These are phyloP conservation scores for Zoanthus sansibaricus DNA, from an alignment of 92 coral and sea anemone species.

Conservation along the genomic window DNA sequence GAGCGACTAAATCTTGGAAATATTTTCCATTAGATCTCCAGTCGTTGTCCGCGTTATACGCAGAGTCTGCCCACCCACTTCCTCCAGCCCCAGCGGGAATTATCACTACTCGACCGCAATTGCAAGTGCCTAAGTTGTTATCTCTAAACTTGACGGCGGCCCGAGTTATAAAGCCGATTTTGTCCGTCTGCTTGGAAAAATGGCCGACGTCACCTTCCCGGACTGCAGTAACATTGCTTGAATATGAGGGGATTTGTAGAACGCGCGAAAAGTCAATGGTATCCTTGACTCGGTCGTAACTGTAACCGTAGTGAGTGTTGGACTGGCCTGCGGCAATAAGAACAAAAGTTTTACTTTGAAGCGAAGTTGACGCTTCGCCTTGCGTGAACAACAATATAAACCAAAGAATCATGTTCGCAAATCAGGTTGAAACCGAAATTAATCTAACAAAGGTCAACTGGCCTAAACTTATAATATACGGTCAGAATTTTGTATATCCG, in stretches of 20 bases:
- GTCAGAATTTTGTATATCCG: neutral
- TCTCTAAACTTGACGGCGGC: conserved; percentile 40
- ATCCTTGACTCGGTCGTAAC: conserved; percentile 15
- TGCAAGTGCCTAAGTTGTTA: neutral
- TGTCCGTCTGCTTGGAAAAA: conserved; percentile 23
- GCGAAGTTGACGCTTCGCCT: neutral
- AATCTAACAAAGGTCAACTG: neutral
- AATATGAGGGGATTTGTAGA: conserved; percentile 23
- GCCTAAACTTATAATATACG: neutral
- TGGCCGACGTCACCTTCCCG: conserved; percentile 39
- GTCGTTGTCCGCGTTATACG: conserved; percentile 4
- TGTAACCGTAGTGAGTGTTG: conserved; percentile 35
- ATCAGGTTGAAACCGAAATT: neutral
- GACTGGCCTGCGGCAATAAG: conserved; percentile 30
- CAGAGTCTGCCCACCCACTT: conserved; percentile 28
- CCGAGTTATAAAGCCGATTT: conserved; percentile 35
- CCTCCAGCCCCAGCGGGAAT: conserved; percentile 34
- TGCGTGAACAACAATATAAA: neutral
- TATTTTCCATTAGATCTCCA: conserved; percentile 16
- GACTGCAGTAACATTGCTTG: neutral
- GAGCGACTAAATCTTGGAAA: conserved; percentile 37
- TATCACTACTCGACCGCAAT: conserved; percentile 27
- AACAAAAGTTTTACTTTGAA: conserved; percentile 16
- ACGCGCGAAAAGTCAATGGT: conserved; percentile 30
- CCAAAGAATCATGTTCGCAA: neutral